Percentiles rank a stretch among this genome's conserved stretches.
Evolutionary conservation across 2,113 vertebrate species (phyloP).

Genomic region (Corynorhinus townsendii): DNA sequence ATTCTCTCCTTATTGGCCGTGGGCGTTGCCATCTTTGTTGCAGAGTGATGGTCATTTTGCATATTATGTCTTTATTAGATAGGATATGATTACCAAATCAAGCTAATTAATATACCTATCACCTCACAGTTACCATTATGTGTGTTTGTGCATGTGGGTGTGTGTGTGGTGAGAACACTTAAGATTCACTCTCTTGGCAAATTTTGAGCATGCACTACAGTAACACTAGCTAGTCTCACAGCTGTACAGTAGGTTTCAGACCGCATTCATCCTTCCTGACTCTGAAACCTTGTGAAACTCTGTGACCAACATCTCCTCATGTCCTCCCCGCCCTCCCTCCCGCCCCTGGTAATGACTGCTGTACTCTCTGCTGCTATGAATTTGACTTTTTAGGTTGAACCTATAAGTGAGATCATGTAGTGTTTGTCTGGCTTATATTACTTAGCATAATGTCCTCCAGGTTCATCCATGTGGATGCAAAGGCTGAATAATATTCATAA

Average conservation of each 20-base stretch:
- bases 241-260: not conserved
- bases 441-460: not conserved
- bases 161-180: not conserved
- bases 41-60: no score
- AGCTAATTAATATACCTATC: not conserved
- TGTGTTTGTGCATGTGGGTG: not conserved
- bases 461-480: not conserved
- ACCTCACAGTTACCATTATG: not conserved
- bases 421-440: not conserved
- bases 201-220: no score
- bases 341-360: not conserved
- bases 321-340: not conserved
- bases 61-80: no score
- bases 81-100: not conserved
- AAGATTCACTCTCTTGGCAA: not conserved
- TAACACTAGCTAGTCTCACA: not conserved
- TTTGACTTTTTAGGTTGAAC: not conserved
- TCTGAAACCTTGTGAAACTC: not conserved
- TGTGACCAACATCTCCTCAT: not conserved
- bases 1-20: no score
- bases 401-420: not conserved
- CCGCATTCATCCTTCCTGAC: not conserved
- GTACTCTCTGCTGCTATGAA: not conserved
- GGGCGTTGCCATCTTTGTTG: no score
- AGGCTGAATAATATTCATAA: not conserved